A percentile compares a stretch with the other conserved stretches of the same genome.
Evolutionary conservation across 2,113 vertebrate genomes (phyloP).

Genomic region (Myotis davidii): DNA sequence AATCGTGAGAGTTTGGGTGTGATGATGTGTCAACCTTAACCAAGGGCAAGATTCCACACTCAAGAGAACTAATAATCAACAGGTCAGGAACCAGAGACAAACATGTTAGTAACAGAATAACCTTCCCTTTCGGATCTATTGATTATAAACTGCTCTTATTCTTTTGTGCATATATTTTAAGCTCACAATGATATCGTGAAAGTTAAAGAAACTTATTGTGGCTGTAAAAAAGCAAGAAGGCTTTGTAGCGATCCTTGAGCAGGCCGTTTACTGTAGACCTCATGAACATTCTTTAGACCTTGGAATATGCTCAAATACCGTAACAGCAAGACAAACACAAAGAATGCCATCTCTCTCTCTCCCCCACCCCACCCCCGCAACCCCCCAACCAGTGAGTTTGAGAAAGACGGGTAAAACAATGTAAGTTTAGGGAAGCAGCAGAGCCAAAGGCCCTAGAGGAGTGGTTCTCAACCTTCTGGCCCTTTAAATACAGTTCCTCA

Average conservation of each 20-base stretch:
- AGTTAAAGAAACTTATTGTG: neutral
- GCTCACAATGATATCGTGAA: neutral
- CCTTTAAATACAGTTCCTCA: no score
- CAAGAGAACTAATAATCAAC: neutral
- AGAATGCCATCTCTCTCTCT: neutral
- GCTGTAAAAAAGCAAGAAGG: neutral
- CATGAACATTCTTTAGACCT: neutral
- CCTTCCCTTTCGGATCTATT: neutral
- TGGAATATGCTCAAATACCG: neutral
- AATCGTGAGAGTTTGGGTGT: accelerated
- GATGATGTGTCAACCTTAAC: neutral
- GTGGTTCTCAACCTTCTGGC: no score
- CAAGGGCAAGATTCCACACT: neutral
- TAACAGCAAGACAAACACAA: neutral
- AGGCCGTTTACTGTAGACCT: neutral
- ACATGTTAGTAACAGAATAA: neutral
- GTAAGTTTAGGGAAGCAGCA: neutral
- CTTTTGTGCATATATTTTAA: neutral
- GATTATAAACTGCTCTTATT: neutral
- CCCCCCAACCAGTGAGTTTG: neutral
- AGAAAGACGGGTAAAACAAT: neutral
- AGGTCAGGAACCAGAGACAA: neutral
- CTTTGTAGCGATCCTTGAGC: neutral
- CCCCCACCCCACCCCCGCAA: no score
- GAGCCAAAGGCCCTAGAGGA: neutral